These are phyloP conservation scores for Plestiodon gilberti DNA, from an alignment of 2,113 vertebrate species.

Conservation along the genomic window DNA sequence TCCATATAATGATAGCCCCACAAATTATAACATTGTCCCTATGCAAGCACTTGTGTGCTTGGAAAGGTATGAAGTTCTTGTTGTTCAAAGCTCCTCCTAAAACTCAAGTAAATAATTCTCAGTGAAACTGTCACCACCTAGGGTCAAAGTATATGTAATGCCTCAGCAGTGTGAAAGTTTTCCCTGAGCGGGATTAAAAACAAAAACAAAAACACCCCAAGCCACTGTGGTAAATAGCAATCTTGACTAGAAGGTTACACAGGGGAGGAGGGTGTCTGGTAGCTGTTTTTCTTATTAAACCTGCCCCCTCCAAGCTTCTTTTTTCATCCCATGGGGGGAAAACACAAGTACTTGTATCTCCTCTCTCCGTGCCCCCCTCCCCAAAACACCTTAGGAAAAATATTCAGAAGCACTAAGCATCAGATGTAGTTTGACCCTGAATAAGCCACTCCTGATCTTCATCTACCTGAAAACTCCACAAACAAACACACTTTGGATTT, in stretches of 20 bases:
- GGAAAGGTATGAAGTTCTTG: constrained; percentile 62
- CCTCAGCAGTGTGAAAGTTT: constrained; percentile 22
- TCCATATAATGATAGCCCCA: constrained; percentile 65
- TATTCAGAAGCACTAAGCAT: no score
- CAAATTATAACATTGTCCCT: constrained; percentile 55
- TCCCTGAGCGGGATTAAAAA: no score
- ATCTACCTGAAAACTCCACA: no score
- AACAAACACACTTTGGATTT: neutral
- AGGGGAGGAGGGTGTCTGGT: no score
- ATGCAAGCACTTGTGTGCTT: constrained; percentile 53
- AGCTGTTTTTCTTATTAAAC: neutral
- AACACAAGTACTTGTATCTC: neutral
- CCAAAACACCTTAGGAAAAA: neutral
- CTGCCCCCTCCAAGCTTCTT: neutral
- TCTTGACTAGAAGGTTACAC: neutral
- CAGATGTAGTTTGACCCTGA: neutral
- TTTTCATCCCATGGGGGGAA: neutral
- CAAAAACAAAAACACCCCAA: no score
- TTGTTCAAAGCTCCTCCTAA: constrained; percentile 55
- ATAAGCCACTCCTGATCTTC: no score
- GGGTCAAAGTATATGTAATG: neutral
- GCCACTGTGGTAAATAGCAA: neutral
- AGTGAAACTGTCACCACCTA: constrained; percentile 30
- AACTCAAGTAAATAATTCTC: constrained; percentile 60
- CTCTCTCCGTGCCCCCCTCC: neutral